Base-by-base conservation (phyloP, 2,113 vertebrate genomes). In the Proteles cristata region DNA sequence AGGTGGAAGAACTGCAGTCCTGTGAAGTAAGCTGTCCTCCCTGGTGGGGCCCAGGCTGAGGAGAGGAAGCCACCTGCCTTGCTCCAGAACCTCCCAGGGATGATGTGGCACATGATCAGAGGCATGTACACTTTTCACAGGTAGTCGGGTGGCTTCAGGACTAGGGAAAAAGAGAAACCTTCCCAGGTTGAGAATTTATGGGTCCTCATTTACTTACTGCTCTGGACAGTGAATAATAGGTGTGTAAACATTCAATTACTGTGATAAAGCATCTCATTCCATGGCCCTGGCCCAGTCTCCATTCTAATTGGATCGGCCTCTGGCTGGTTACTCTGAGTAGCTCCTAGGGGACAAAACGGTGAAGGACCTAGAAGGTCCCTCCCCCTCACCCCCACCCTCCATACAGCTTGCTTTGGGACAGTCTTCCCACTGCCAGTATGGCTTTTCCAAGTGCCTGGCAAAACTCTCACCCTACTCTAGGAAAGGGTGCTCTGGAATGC, bases 221-320 rank as follows among this genome's bases (percentile, higher is more conserved):
- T 88, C 69, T 90, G 96, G 85, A 88, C 53, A 69, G 53, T 91
- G 93, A 94, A 82, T 95, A 95, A 88, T 16, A 94, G 69, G 35
- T 63, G 77, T 79, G 43, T 97, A 95, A 98, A 97, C 90, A 85
- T 96, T 97, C 92, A 96, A 61, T 96, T 92, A 95, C 58, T 23
- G 16, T 88, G 94, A 96, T 95, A 96, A 94, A 88, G 68, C 55
- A 58, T 86, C 88, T 97, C 90, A 66, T 33, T 33, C 65, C 84
- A 19, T 84, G 93, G 94, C 66, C 31, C 88, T 31, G 63, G 55
- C 65, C 68, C 58, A 92, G 81, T 85, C 90, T 97, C 79, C 92
- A 81, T 53, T 93, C 35, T 94, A 90, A 90, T 45, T 94, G 76
- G 39, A 82, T 93, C 96, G 84, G 84, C 48, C 39, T 90, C 65